A percentile compares a stretch with the other conserved stretches of the same genome.
Conservation (phyloP, 2,113 vertebrate species). For the Sylvia atricapilla region DNA sequence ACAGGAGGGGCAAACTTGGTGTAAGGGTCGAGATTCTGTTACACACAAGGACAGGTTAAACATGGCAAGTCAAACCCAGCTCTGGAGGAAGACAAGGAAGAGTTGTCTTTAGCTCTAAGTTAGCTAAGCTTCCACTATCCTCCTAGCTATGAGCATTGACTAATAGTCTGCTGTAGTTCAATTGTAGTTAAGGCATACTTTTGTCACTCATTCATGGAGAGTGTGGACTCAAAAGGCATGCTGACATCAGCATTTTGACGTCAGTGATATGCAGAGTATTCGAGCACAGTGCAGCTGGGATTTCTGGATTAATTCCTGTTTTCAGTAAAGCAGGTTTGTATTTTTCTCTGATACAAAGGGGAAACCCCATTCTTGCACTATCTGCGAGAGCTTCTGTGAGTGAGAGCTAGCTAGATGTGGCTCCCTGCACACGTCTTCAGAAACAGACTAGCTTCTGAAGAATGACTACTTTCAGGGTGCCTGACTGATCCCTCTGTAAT, state of each 20-base stretch:
- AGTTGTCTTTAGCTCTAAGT: background rate
- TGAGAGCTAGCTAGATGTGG: background rate
- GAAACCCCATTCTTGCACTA: background rate
- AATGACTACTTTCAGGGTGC: background rate
- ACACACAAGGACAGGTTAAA: background rate
- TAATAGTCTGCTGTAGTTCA: background rate
- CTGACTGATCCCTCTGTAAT: background rate
- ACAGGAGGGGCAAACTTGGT: background rate
- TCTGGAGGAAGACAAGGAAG: background rate
- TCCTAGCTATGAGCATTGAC: background rate
- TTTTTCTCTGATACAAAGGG: background rate
- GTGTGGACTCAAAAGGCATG: background rate
- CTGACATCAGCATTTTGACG: background rate
- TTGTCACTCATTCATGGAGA: background rate
- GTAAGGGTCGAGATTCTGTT: background rate
- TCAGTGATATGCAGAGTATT: background rate
- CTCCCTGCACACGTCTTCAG: background rate
- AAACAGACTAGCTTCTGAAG: background rate
- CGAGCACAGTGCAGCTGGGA: background rate
- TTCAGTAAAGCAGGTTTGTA: background rate
- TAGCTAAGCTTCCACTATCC: background rate
- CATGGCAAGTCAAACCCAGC: background rate
- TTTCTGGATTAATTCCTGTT: background rate
- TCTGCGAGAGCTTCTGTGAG: background rate
- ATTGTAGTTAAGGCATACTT: background rate